These are phyloP conservation scores for Campopleginae sp. DNA, from an alignment of 2,888 invertebrate genomes.

Conservation along the genomic window DNA sequence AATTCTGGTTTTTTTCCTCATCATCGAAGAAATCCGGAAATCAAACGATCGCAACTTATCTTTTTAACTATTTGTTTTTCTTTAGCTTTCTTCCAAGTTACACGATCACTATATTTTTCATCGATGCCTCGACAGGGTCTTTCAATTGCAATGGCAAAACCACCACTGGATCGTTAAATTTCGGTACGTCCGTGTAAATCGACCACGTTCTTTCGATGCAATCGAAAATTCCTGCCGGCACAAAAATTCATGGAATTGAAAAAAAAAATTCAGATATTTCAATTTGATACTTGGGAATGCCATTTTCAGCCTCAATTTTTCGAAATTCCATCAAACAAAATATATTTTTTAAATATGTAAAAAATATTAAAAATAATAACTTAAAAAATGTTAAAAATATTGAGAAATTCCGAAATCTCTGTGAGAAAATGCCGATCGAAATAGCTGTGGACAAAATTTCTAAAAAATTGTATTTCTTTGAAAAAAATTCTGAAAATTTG, in stretches of 20 bases:
- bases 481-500: too few species aligned
- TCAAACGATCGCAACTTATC: slow-evolving; percentile 10
- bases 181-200: slow-evolving; percentile 91
- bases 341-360: not conserved
- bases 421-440: too few species aligned
- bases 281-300: too few species aligned
- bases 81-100: not conserved
- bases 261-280: not conserved
- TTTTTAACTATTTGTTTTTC: not conserved
- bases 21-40: too few species aligned
- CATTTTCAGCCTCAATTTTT: too few species aligned
- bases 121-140: not conserved
- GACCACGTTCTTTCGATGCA: slow-evolving; percentile 90
- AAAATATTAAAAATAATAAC: not conserved
- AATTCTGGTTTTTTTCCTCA: too few species aligned
- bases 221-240: slow-evolving; percentile 90
- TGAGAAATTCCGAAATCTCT: too few species aligned
- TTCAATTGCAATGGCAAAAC: slow-evolving; percentile 87
- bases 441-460: too few species aligned
- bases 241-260: slow-evolving; percentile 39
- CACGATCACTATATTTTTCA: slow-evolving; percentile 37
- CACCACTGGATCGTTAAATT: slow-evolving; percentile 88
- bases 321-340: too few species aligned
- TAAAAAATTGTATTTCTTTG: too few species aligned
- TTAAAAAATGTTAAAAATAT: not conserved